These are phyloP conservation scores for Drosophila albomicans DNA, from an alignment of 1,140 invertebrate species.

Conservation along the genomic window DNA sequence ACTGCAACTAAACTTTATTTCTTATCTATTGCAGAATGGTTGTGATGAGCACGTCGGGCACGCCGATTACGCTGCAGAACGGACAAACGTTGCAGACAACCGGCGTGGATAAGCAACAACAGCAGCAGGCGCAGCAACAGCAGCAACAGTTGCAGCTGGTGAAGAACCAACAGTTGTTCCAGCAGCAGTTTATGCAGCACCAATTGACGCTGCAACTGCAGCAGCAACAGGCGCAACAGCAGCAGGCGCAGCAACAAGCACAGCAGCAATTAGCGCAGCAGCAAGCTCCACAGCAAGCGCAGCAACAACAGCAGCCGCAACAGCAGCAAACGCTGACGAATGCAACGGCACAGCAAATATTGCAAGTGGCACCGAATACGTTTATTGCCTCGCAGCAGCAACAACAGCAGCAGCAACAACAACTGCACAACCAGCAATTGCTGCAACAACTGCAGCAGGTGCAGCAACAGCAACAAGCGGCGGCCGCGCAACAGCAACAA, in stretches of 20 bases:
- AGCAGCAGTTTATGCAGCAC: constrained; percentile 80
- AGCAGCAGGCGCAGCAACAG: constrained; percentile 55
- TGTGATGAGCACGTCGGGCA: constrained; percentile 80
- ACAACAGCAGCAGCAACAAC: constrained; percentile 55
- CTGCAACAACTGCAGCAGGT: constrained; percentile 83
- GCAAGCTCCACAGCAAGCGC: constrained; percentile 76
- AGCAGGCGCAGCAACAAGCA: constrained; percentile 63
- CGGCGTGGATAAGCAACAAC: constrained; percentile 69
- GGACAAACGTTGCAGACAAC: constrained; percentile 75
- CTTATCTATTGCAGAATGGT: constrained; percentile 71
- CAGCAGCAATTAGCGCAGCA: constrained; percentile 58
- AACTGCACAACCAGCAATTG: constrained; percentile 77
- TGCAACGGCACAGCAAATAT: constrained; percentile 78
- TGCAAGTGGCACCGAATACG: constrained; percentile 85
- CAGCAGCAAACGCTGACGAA: constrained; percentile 64
- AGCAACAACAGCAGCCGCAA: constrained; percentile 79
- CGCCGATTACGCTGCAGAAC: constrained; percentile 80
- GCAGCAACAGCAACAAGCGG: constrained; percentile 61
- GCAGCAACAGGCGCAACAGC: constrained; percentile 57
- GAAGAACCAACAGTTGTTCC: constrained; percentile 73
- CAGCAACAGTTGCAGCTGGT: constrained; percentile 67
- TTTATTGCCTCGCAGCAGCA: constrained; percentile 74
- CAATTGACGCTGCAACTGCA: constrained; percentile 74
- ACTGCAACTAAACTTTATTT: background rate
- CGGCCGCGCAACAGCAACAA: constrained; percentile 34